Conservation (phyloP, 2,113 vertebrate species). For the Collichthys lucidus region DNA sequence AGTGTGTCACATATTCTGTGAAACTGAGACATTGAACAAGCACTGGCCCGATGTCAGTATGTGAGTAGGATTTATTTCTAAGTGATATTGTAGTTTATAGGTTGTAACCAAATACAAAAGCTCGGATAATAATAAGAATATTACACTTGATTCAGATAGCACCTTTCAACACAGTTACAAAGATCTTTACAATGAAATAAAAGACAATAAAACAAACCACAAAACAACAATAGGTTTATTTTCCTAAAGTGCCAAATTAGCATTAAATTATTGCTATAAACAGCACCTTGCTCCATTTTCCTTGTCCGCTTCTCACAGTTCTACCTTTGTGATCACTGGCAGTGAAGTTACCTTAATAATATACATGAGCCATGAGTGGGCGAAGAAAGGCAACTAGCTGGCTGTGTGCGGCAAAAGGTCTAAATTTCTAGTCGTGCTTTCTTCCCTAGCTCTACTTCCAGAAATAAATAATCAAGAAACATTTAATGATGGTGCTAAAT, state of each 20-base stretch:
- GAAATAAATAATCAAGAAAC: not conserved
- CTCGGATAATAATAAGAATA: not conserved
- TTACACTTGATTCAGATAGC: too few species aligned
- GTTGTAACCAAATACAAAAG: slow-evolving; percentile 5
- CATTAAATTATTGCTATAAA: slow-evolving; percentile 3
- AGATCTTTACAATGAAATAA: too few species aligned
- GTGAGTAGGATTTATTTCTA: not conserved
- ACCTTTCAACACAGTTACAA: too few species aligned
- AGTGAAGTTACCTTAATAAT: slow-evolving; percentile 4
- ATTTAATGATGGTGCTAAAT: not conserved
- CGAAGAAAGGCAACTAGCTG: too few species aligned
- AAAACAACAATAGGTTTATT: too few species aligned
- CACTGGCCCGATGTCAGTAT: slow-evolving; percentile 1
- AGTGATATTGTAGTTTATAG: slow-evolving; percentile 1
- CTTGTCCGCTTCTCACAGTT: not conserved
- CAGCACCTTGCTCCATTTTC: not conserved
- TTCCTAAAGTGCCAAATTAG: slow-evolving; percentile 2
- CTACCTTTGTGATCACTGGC: not conserved
- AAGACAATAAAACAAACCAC: too few species aligned
- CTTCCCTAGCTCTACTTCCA: too few species aligned
- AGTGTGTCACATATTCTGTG: not conserved
- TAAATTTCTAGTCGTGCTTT: not conserved
- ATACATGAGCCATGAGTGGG: slow-evolving; percentile 11
- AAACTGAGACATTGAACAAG: not conserved
- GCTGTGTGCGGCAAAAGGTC: not conserved